Conservation (phyloP, 2,113 vertebrate genomes). For the Ammospiza caudacuta region DNA sequence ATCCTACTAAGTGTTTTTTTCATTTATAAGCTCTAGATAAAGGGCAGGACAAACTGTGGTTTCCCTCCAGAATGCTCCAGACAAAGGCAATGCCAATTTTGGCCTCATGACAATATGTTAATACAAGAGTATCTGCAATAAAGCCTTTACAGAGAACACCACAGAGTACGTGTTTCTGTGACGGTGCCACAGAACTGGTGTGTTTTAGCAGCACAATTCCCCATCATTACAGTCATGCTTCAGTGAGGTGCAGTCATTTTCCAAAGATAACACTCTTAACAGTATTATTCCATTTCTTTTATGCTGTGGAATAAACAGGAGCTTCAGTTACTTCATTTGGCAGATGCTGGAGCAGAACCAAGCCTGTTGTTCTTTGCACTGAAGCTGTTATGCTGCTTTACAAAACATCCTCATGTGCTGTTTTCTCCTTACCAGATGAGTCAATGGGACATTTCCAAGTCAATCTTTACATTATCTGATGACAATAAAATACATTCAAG, state of each 20-base stretch:
- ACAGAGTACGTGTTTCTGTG: neutral
- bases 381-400: neutral
- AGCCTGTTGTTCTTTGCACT: neutral
- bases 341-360: neutral
- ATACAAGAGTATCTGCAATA: neutral
- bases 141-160: neutral
- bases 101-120: neutral
- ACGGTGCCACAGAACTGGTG: neutral
- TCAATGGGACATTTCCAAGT: neutral
- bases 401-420: neutral
- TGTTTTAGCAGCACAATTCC: neutral
- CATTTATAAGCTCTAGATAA: conserved; percentile 38
- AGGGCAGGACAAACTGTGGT: neutral
- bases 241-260: neutral
- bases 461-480: neutral
- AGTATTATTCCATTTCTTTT: neutral
- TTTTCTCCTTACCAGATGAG: neutral
- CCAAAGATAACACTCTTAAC: neutral
- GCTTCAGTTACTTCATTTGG: neutral
- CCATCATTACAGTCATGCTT: neutral
- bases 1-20: conserved; percentile 34
- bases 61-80: conserved; percentile 10
- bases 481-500: neutral
- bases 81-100: conserved; percentile 6
- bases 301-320: neutral